Evolutionary conservation across 2,113 vertebrate species (phyloP), one percentile per base, ranked within the genome.

Genomic region (Vicugna pacos): DNA sequence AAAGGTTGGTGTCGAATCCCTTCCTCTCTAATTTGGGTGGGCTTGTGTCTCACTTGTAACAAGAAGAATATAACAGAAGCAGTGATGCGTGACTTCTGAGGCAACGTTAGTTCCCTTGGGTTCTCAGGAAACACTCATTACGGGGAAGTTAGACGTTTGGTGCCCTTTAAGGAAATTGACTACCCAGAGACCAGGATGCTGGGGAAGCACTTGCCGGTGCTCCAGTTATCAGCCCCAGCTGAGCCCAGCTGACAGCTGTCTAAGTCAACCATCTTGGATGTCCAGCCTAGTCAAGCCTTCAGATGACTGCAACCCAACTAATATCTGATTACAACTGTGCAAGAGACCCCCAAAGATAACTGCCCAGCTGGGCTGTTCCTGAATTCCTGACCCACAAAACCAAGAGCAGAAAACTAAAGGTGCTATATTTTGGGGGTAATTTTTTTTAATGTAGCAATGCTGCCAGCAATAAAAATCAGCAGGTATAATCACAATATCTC

Each of bases 171-270:
- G 62, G 62, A 86, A 85, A 28, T 15, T 7, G 7, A 15, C 17
- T 30, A 22, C 64, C 24, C 30, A 75, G 81, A 60, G 50, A 9
- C 12, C 8, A 15, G 26, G 22, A 28, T 16, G 30, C 35, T 80
- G 20, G n/a, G 60, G 24, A 67, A 10, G 32, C n/a, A 24, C 0
- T 3, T 22, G 19, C 16, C 22, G 8, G 10, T 2, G 11, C 10
- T 58, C 24, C 11, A 60, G 24, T 60, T 3, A n/a, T 13, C 48
- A 80, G 89, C 54, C 13, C 52, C 20, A 56, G 46, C 15, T 35
- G 32, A 65, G 12, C 24, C 6, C 30, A 24, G 28, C 19, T 52
- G 48, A 60, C 6, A 52, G 30, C 12, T 13, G 10, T 62, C 11
- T 19, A 8, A 64, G 17, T 28, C n/a, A 35, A 70, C 24, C 15